phyloP scores from a whole-genome alignment of 2,113 vertebrate genomes.

The Vicugna pacos region DNA sequence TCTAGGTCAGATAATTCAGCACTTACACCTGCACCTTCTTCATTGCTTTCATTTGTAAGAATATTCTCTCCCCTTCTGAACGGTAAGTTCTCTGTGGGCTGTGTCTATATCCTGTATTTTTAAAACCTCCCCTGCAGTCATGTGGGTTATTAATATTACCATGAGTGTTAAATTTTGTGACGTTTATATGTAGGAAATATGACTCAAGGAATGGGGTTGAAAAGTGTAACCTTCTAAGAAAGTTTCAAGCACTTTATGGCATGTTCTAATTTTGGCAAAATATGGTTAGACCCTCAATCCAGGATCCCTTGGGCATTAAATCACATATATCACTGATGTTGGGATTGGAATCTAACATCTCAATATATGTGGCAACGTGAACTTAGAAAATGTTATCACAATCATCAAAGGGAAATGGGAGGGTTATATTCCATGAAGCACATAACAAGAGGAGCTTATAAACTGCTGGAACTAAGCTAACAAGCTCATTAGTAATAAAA shows the following conservation, averaged over 20 bases:
- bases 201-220: background rate
- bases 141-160: background rate
- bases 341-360: background rate
- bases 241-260: background rate
- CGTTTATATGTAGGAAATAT: background rate
- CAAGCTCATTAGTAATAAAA: constrained; percentile 57
- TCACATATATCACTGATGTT: background rate
- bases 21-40: background rate
- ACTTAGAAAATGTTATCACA: constrained; percentile 14
- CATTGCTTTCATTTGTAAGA: background rate
- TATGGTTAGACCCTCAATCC: background rate
- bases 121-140: background rate
- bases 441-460: background rate
- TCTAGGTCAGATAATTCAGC: background rate
- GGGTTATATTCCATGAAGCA: background rate
- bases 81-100: background rate
- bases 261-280: background rate
- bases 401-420: constrained; percentile 43
- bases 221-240: background rate
- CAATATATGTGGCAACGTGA: constrained; percentile 3
- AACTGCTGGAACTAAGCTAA: constrained; percentile 56
- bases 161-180: background rate
- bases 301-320: background rate
- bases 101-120: background rate
- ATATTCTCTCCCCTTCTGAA: background rate